Evolutionary conservation across 2,888 invertebrate species (phyloP), one percentile per base, ranked within the genome.

Genomic region (Parnassius mnemosyne): DNA sequence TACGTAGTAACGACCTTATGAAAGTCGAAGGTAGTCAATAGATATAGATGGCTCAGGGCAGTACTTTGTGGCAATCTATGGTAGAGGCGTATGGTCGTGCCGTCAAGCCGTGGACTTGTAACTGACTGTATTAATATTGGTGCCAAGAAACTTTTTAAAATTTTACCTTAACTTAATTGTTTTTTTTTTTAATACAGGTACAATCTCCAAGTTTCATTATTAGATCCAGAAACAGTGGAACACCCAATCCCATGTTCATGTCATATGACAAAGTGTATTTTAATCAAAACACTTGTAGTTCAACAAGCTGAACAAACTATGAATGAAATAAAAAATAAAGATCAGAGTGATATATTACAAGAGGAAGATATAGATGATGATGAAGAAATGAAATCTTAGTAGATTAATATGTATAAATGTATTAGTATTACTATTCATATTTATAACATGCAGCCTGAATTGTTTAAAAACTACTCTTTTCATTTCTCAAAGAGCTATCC

Each of bases 161-260:
- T 25, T 25, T 25, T 25, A 25, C 3, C 3, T 25, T 7, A 25
- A 25, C 25, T 16, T 16, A 16, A 16, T 16, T 47, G n/a, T 47
- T 1, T 47, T 47, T 47, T 47, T 47, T 47, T 3, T 10, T 43
- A 43, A 43, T 73, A 13, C 76, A 92, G 93, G 70, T 97, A 96
- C 78, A 93, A 94, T 72, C 88, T 97, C 55, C 93, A 95, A 79
- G 84, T 96, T 41, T 93, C 93, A 53, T 89, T 96, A 79, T 77
- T 95, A 55, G 95, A 97, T 80, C 93, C 95, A 2, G 93, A 94
- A 46, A 85, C 86, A 52, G 89, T 94, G 9, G 94, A 94, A 34
- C 97, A 97, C 79, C 95, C 96, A 0, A 85, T 95, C 41, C 96
- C 96, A 10, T 97, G 97, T 75, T 76, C 90, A 11, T 97, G 97